Base-by-base conservation (phyloP, 2,113 vertebrate genomes). In the Eleginops maclovinus region DNA sequence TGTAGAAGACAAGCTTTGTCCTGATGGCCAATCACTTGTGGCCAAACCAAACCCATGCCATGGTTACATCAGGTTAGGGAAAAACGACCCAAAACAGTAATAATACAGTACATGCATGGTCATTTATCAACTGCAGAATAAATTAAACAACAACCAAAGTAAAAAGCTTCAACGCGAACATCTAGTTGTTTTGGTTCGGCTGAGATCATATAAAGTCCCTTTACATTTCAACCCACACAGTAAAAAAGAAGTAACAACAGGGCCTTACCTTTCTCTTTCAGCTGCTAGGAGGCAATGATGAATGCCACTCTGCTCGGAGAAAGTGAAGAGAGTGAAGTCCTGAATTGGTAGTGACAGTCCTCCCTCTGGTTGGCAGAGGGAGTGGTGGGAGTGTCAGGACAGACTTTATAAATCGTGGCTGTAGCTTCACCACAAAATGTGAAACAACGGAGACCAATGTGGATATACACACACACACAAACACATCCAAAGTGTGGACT, bases 301-400 rank as follows among this genome's bases (percentile, higher is more conserved):
- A 81, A 50, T 73, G 64, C 21, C 49, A 72, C 81, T 76, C 10
- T 55, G 72, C n/a, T 4, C 1, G 40, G 50, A 72, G 79, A 81
- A 60, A 70, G 64, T 81, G 87, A 68, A 72, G 80, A 71, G 72
- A 80, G 51, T 68, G 49, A 64, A 80, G 77, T 49, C 63, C 68
- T 77, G 66, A 43, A 70, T 70, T 1, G 19, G 72, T 55, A 0
- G 82, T 62, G 83, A 85, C 75, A 80, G 74, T 83, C 83, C 87
- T 87, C 72, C 70, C 50, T 75, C 74, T 80, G 75, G 87, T 75
- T 91, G 85, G 88, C 87, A 88, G 82, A 85, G 80, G 88, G 86
- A 84, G 83, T 47, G 54, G 87, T 82, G 83, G 84, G 86, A 83
- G 86, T 86, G 85, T 89, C 79, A 41, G 71, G 73, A 64, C 83